A percentile compares a stretch with the other conserved stretches of the same genome.
phyloP scores from a whole-genome alignment of 92 coral and sea anemone species.

The Zoanthus sansibaricus region DNA sequence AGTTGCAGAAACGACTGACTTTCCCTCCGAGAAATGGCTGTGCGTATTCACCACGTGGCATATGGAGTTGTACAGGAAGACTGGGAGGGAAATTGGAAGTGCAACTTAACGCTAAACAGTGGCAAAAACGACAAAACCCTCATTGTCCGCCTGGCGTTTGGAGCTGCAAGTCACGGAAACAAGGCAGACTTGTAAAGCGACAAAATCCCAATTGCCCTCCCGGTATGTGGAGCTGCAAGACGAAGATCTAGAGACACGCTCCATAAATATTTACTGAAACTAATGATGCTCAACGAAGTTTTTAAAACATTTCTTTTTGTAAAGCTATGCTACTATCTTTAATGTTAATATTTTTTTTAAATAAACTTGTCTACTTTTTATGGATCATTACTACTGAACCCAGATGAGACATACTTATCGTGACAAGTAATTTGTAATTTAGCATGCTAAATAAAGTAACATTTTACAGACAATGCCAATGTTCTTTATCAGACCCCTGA shows the following conservation, averaged over 20 bases:
- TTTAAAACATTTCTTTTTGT: too few relatives aligned
- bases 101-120: not conserved
- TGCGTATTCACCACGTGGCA: not conserved
- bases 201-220: constrained; percentile 2
- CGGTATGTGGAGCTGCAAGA: not conserved
- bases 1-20: not conserved
- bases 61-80: not conserved
- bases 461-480: too few relatives aligned
- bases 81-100: not conserved
- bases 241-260: not conserved
- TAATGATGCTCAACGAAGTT: too few relatives aligned
- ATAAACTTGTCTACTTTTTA: too few relatives aligned
- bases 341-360: too few relatives aligned
- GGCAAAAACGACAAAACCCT: not conserved
- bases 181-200: not conserved
- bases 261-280: too few relatives aligned
- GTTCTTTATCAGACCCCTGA: too few relatives aligned
- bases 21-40: not conserved
- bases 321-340: too few relatives aligned
- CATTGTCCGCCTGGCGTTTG: not conserved
- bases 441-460: too few relatives aligned
- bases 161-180: not conserved
- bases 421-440: too few relatives aligned
- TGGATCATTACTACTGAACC: too few relatives aligned
- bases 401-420: too few relatives aligned